A percentile compares a stretch with the other conserved stretches of the same genome.
Conservation (phyloP, 2,113 vertebrate species). For the Neotoma lepida region DNA sequence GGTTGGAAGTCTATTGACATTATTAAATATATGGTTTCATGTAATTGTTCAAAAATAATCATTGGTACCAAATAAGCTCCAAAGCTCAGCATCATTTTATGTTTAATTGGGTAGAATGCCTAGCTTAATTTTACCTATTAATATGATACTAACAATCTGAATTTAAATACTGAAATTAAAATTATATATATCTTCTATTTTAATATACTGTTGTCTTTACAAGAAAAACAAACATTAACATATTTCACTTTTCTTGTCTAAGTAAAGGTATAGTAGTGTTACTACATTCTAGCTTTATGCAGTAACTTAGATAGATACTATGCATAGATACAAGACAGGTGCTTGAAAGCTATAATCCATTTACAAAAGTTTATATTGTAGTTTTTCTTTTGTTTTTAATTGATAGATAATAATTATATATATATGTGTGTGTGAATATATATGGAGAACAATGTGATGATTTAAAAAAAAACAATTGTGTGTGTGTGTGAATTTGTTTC, state of each 20-base stretch:
- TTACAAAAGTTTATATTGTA: neutral
- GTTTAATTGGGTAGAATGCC: neutral
- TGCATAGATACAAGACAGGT: neutral
- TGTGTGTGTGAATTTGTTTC: neutral
- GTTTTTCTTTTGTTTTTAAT: neutral
- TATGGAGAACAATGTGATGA: neutral
- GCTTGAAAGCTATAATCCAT: neutral
- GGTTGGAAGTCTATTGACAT: neutral
- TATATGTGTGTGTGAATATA: neutral
- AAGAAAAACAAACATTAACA: neutral
- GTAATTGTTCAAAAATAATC: conserved; percentile 31
- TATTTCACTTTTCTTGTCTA: conserved; percentile 16
- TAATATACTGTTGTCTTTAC: neutral
- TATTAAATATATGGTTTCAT: neutral
- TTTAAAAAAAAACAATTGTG: neutral
- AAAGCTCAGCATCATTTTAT: neutral
- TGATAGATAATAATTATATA: neutral
- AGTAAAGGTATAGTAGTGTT: neutral
- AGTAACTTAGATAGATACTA: neutral
- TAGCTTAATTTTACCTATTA: conserved; percentile 19
- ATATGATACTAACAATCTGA: neutral
- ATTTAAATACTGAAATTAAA: conserved; percentile 4
- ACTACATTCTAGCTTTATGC: neutral
- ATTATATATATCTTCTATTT: neutral
- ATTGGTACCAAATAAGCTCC: neutral